Evolutionary conservation across 2,888 invertebrate species (phyloP).

Genomic region (Malachius bipustulatus): DNA sequence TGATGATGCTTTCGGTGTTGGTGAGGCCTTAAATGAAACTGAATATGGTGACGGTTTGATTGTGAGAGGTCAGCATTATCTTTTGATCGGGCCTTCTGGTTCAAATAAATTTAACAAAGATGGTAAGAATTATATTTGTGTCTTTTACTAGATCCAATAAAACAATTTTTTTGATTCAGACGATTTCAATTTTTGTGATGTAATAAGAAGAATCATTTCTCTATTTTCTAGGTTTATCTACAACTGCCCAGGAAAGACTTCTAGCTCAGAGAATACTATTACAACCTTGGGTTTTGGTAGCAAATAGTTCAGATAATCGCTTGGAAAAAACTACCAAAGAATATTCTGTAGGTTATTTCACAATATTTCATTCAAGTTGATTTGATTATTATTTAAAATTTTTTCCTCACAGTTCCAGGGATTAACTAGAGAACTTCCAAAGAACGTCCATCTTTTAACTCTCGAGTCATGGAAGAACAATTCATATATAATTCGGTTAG

Average conservation of each 20-base stretch:
- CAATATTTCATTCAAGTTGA: no score
- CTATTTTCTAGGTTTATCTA: background rate
- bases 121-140: no score
- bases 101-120: background rate
- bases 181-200: no score
- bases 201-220: no score
- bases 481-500: slow-evolving; percentile 55
- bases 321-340: no score
- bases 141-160: no score
- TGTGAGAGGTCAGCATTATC: slow-evolving; percentile 2
- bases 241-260: background rate
- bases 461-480: slow-evolving; percentile 57
- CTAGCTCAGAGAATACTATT: background rate
- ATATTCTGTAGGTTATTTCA: no score
- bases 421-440: slow-evolving; percentile 44
- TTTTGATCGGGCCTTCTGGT: background rate
- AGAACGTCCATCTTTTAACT: slow-evolving; percentile 60
- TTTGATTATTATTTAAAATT: no score
- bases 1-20: slow-evolving; percentile 5
- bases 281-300: background rate
- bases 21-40: slow-evolving; percentile 1
- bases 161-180: no score
- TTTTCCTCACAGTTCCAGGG: slow-evolving; percentile 38
- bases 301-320: no score
- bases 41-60: background rate